Percentiles rank a stretch among this genome's conserved stretches.
Conservation (phyloP, 2,888 invertebrate species). For the Eupithecia insigniata region DNA sequence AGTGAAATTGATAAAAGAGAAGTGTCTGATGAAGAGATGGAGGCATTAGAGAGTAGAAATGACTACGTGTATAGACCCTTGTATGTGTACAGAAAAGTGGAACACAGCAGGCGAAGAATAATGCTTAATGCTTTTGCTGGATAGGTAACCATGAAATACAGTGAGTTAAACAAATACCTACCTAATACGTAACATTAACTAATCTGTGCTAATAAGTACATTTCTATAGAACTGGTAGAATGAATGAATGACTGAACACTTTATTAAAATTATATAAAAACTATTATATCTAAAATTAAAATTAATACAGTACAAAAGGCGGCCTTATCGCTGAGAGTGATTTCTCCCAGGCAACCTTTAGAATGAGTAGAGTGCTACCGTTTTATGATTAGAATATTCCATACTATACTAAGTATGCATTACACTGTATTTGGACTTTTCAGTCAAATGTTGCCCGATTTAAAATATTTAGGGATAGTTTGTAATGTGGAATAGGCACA, state of each 20-base stretch:
- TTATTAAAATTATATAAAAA: no score
- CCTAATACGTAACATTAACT: no score
- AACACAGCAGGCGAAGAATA: slow-evolving; percentile 72
- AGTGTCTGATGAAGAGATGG: slow-evolving; percentile 49
- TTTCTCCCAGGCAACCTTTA: no score
- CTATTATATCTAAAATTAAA: no score
- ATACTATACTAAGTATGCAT: background rate
- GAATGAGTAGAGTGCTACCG: background rate
- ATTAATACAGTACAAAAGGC: no score
- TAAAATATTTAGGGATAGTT: background rate
- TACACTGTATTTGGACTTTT: background rate
- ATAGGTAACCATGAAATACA: slow-evolving; percentile 46
- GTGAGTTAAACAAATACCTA: background rate
- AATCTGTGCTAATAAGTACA: no score
- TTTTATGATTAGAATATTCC: background rate
- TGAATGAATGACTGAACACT: no score
- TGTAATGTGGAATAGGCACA: background rate
- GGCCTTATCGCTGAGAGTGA: no score
- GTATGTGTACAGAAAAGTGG: slow-evolving; percentile 71
- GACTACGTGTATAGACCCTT: slow-evolving; percentile 69
- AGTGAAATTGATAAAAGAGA: slow-evolving; percentile 26
- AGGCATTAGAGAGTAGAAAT: slow-evolving; percentile 62
- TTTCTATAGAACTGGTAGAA: background rate
- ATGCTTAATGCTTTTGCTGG: slow-evolving; percentile 77
- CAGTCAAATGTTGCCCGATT: background rate